A percentile compares a stretch with the other conserved stretches of the same genome.
These are phyloP conservation scores for Pardalotus punctatus DNA, from an alignment of 2,113 vertebrate species.

Conservation along the genomic window DNA sequence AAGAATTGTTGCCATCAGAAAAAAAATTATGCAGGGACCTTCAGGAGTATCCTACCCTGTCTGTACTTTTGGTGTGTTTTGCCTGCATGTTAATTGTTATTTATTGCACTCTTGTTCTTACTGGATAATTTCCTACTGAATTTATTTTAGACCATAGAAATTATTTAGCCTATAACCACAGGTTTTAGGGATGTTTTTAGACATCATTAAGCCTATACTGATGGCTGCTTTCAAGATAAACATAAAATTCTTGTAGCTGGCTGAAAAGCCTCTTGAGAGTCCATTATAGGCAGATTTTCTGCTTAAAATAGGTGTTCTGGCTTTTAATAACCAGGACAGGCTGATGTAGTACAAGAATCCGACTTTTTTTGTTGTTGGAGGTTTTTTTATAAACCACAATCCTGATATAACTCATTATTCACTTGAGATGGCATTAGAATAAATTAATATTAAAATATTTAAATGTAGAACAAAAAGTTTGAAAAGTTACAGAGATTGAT, in stretches of 20 bases:
- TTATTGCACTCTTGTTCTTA: neutral
- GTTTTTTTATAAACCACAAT: neutral
- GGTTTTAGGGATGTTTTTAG: neutral
- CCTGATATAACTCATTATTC: neutral
- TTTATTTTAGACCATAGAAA: neutral
- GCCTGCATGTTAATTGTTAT: neutral
- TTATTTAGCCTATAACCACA: neutral
- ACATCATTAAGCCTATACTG: neutral
- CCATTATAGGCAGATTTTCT: neutral
- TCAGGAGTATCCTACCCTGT: neutral
- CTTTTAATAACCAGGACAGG: neutral
- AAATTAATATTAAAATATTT: conserved; percentile 61
- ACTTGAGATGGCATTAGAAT: neutral
- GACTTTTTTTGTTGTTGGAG: neutral
- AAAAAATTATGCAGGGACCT: neutral
- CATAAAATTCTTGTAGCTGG: neutral
- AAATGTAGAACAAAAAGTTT: conserved; percentile 16
- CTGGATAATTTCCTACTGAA: neutral
- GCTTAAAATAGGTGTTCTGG: neutral
- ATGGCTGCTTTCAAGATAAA: conserved; percentile 13
- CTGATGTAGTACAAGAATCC: neutral
- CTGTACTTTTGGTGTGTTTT: neutral
- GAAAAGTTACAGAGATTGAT: conserved; percentile 13
- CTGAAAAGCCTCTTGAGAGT: neutral
- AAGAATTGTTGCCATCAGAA: neutral